Evolutionary conservation across 2,888 invertebrate species (phyloP), one percentile per base, ranked within the genome.

Genomic region (Tiphia femorata): DNA sequence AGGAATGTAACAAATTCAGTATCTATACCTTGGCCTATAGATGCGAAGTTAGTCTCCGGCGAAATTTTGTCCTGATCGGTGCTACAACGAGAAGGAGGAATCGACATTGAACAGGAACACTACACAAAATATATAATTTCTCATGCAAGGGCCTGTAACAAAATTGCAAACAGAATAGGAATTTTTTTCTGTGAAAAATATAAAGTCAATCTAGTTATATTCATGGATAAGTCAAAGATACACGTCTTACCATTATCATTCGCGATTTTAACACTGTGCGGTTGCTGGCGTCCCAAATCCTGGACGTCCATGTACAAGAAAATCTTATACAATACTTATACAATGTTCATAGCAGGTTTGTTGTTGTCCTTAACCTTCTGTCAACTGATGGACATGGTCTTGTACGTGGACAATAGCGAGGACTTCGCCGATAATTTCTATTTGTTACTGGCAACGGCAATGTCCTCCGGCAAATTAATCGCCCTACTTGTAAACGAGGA

Each of bases 341-440:
- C 62, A 5, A 23, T 53, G 3, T 14, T 64, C 2, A 27, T 61
- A 8, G 6, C 54, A 7, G 2, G 35, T 5, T n/a, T 50, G 10
- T 0, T 56, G 1, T 30, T 41, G 5, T 6, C 30, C 4, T 57
- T 42, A 6, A 16, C 33, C 6, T 2, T 42, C 2, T 37, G 20
- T 2, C 52, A 58, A 42, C 12, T 64, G 8, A 29, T 64, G 17
- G 64, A 64, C n/a, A 17, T 58, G 8, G 21, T 68, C 16, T 8
- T 62, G 8, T 55, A 47, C 12, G 62, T 68, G 5, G 38, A 57
- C 1, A 64, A 35, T 17, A 41, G 40, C 19, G 53, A 52, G 1
- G 68, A 68, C 5, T 58, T 67, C 5, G 37, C 41, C 3, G 61
- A 68, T 2, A 64, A 56, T 29, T 37, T 56, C 0, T 56, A 51